Base-by-base conservation (phyloP, 2,797 vertebrate genomes). In the Melanogrammus aeglefinus region DNA sequence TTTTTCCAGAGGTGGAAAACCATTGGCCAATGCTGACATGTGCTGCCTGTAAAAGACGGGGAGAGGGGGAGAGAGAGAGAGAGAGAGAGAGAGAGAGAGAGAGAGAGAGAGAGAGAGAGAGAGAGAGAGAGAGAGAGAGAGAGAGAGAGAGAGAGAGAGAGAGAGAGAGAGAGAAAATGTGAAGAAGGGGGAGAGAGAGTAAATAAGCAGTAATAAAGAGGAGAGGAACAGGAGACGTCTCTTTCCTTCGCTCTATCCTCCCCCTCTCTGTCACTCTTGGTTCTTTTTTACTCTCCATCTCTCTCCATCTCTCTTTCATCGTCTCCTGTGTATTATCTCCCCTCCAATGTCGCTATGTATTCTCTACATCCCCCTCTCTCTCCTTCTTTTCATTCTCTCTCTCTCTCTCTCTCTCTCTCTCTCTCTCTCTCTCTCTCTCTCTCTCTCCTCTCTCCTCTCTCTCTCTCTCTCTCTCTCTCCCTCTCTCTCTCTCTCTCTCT, bases 401-500 rank as follows among this genome's bases (percentile, higher is more conserved):
- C 63, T 39, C 57, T 18, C 47, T 57, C 47, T 21, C 47, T 21
- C 70, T 63, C 31, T 16, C 31, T 27, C 63, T 39, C 57, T 18
- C 47, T 57, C 47, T 21, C 47, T 21, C 31, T 31, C 31, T 31
- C 31, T 31, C 31, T 31, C 31, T 31, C 31, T 18, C 24, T 51
- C 44, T 80, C 78, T 47, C 77, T 75, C 76, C 76, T 79, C 33
- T 33, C 4, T 33, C 47, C 10, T 74, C 33, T 33, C 4, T 33
- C 47, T 13, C 74, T 71, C 57, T 7, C n/a, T n/a, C n/a, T n/a
- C n/a, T n/a, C n/a, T n/a, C n/a, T n/a, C n/a, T n/a, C n/a, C n/a
- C n/a, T n/a, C n/a, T n/a, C n/a, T n/a, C n/a, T n/a, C n/a, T n/a
- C n/a, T n/a, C 69, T 75, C 77, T 77, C 76, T 77, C 57, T 21